Conservation (phyloP, 1,140 invertebrate genomes). For the Nasonia giraulti region DNA sequence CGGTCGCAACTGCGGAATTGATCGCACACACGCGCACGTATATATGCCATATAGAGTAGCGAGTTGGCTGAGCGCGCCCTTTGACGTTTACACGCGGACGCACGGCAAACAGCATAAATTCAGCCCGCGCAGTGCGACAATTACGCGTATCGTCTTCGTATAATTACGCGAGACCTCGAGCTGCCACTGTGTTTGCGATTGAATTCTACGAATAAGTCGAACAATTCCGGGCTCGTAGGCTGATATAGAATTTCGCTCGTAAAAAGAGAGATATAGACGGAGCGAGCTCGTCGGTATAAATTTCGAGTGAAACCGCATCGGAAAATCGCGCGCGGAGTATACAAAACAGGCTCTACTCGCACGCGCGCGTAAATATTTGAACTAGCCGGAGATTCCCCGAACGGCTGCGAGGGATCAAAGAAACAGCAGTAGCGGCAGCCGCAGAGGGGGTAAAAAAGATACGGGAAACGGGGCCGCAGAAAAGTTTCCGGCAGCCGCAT, state of each 20-base stretch:
- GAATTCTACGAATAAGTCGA: too few relatives aligned
- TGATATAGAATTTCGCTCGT: too few relatives aligned
- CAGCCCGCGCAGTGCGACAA: not conserved
- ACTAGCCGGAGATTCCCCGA: not conserved
- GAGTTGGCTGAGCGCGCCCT: not conserved
- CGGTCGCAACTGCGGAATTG: not conserved
- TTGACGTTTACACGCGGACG: not conserved
- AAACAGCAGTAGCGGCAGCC: not conserved
- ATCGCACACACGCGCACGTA: not conserved
- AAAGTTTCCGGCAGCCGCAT: not conserved
- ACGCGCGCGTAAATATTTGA: not conserved
- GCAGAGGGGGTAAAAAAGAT: not conserved
- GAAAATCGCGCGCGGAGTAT: not conserved
- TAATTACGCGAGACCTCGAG: not conserved
- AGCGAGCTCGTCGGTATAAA: not conserved
- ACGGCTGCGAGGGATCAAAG: not conserved
- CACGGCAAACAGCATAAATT: constrained; percentile 7
- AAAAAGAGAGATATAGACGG: not conserved
- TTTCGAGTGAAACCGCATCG: not conserved
- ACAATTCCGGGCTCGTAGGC: too few relatives aligned
- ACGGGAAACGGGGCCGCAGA: not conserved
- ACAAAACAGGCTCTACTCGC: not conserved
- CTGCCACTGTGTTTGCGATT: too few relatives aligned
- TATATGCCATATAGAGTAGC: too few relatives aligned
- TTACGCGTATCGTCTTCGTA: not conserved